Conservation (phyloP, 1,140 invertebrate species). For the Aphelinus atriplicis region DNA sequence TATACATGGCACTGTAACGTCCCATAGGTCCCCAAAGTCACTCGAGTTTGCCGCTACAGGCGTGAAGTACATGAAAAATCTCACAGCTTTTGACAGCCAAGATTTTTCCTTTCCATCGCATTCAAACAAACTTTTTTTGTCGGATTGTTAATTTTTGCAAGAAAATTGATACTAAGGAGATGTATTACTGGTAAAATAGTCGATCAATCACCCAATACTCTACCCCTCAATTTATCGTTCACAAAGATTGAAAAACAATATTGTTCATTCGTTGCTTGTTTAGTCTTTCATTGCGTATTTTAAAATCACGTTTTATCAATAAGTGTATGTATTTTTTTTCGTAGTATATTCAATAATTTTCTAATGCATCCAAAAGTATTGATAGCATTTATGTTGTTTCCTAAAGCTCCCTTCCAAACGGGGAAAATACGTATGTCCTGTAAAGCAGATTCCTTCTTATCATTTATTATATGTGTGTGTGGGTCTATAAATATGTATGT, state of each 20-base stretch:
- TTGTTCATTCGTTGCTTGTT: constrained; percentile 41
- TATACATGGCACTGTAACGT: constrained; percentile 30
- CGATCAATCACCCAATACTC: constrained; percentile 1
- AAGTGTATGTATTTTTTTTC: constrained; percentile 18
- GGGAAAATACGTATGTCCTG: constrained; percentile 22
- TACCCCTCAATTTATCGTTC: not conserved
- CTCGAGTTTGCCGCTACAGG: constrained; percentile 2
- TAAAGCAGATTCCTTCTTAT: constrained; percentile 15
- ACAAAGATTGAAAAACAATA: constrained; percentile 34
- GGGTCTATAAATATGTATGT: constrained; percentile 12
- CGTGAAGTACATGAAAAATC: not conserved
- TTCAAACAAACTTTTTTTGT: too few relatives aligned
- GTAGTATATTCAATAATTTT: not conserved
- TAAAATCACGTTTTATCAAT: too few relatives aligned
- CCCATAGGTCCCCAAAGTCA: constrained; percentile 21
- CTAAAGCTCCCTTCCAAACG: too few relatives aligned
- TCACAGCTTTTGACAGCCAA: not conserved
- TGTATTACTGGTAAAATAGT: too few relatives aligned
- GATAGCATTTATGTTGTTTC: too few relatives aligned
- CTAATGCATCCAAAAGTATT: not conserved
- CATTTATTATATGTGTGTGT: constrained; percentile 9
- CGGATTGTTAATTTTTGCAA: too few relatives aligned
- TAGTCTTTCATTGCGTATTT: constrained; percentile 29
- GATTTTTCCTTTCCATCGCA: too few relatives aligned
- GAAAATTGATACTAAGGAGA: too few relatives aligned